These are phyloP conservation scores for Eira barbara DNA, from an alignment of 2,113 vertebrate genomes.

Conservation along the genomic window DNA sequence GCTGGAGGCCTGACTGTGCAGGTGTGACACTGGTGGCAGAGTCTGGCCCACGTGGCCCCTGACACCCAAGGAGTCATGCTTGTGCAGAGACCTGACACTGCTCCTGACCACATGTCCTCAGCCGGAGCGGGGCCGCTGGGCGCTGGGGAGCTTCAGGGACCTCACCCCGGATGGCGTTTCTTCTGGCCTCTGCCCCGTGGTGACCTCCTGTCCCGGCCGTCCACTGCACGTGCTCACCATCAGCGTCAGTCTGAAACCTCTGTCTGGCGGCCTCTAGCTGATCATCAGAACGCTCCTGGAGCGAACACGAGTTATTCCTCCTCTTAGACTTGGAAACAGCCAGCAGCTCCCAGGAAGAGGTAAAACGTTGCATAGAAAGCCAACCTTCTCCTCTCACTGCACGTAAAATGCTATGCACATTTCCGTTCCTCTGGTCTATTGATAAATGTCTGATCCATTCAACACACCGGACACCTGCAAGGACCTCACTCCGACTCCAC, in stretches of 20 bases:
- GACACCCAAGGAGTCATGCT: background rate
- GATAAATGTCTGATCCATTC: background rate
- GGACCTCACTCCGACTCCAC: background rate
- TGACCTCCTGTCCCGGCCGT: background rate
- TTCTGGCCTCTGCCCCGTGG: background rate
- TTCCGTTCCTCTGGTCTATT: background rate
- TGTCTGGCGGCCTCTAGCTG: background rate
- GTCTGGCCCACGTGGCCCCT: background rate
- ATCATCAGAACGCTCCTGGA: background rate
- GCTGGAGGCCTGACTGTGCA: accelerated
- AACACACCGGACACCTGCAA: accelerated
- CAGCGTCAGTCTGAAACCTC: accelerated
- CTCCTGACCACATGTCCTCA: background rate
- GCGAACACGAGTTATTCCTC: accelerated
- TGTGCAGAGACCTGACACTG: background rate
- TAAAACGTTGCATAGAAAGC: accelerated
- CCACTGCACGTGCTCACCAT: accelerated
- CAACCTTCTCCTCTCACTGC: background rate
- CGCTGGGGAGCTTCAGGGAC: accelerated
- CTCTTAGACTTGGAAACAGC: background rate
- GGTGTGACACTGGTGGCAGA: accelerated
- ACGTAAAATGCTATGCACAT: accelerated
- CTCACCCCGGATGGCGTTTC: accelerated
- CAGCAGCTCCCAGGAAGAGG: background rate
- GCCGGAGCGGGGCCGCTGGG: background rate